phyloP scores from a whole-genome alignment of 2,888 invertebrate species.

The Hofmannophila pseudospretella region DNA sequence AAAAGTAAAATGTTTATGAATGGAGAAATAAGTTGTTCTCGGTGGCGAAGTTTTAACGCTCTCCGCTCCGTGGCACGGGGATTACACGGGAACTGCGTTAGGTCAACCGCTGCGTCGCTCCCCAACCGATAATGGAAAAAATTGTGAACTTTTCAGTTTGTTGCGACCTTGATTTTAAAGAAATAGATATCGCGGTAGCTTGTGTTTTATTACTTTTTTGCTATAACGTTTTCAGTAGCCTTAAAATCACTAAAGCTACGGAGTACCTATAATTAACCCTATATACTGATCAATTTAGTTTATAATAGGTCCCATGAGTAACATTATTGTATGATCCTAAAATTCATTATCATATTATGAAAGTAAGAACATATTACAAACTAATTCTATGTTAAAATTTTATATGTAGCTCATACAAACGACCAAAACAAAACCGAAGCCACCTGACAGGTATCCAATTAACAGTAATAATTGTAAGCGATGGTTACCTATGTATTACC shows the following conservation, averaged over 20 bases:
- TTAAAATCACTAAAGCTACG: no score
- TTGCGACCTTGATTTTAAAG: slow-evolving; percentile 7
- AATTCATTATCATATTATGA: no score
- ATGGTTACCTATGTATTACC: slow-evolving; percentile 29
- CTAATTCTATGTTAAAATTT: no score
- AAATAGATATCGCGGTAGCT: not conserved
- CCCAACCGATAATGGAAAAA: slow-evolving; percentile 53
- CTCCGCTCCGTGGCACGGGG: slow-evolving; percentile 47
- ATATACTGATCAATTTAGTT: no score
- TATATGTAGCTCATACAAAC: no score
- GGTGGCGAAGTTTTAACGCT: slow-evolving; percentile 53
- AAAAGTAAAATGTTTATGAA: slow-evolving; percentile 71
- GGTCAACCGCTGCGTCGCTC: slow-evolving; percentile 44
- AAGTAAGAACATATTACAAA: no score
- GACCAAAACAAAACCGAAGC: slow-evolving; percentile 42
- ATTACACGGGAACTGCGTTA: slow-evolving; percentile 71
- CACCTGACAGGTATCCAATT: slow-evolving; percentile 47
- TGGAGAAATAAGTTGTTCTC: slow-evolving; percentile 51
- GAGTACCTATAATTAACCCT: no score
- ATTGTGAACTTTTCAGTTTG: slow-evolving; percentile 43
- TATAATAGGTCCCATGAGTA: no score
- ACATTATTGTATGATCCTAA: no score
- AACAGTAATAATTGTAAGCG: slow-evolving; percentile 55
- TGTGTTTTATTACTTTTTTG: no score
- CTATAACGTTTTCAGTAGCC: no score